phyloP scores from a whole-genome alignment of 1,140 invertebrate genomes.

The Microplitis mediator region DNA sequence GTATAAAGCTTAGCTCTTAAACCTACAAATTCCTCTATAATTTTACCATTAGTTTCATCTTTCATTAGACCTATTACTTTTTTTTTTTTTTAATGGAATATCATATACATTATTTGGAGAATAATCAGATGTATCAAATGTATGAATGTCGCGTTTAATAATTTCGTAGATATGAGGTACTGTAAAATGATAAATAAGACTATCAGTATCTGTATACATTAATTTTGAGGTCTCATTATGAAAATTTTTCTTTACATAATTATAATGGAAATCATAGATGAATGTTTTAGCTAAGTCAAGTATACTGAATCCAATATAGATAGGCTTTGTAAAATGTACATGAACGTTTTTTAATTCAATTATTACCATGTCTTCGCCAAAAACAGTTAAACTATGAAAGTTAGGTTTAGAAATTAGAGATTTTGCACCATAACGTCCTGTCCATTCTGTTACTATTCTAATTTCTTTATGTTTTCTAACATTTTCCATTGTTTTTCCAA shows the following conservation, averaged over 20 bases:
- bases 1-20: slow-evolving; percentile 6
- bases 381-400: slow-evolving; percentile 52
- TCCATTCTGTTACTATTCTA: slow-evolving; percentile 48
- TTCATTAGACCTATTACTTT: no score
- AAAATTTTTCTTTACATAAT: slow-evolving; percentile 36
- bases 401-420: slow-evolving; percentile 51
- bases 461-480: slow-evolving; percentile 57
- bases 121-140: no score
- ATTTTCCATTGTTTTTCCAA: slow-evolving; percentile 63
- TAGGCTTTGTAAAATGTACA: background rate
- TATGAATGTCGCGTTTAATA: no score
- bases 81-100: no score
- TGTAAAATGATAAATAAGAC: background rate
- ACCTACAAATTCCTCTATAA: slow-evolving; percentile 14
- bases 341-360: background rate
- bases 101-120: no score
- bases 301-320: background rate
- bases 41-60: background rate
- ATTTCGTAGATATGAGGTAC: no score
- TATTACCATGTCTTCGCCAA: slow-evolving; percentile 52
- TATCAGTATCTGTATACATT: slow-evolving; percentile 24
- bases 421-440: slow-evolving; percentile 43
- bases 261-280: slow-evolving; percentile 46
- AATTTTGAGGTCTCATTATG: background rate
- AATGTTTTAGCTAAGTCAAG: background rate